A percentile compares a stretch with the other conserved stretches of the same genome.
Evolutionary conservation across 1,140 invertebrate species (phyloP).

Genomic region (Bombus soroeensis): DNA sequence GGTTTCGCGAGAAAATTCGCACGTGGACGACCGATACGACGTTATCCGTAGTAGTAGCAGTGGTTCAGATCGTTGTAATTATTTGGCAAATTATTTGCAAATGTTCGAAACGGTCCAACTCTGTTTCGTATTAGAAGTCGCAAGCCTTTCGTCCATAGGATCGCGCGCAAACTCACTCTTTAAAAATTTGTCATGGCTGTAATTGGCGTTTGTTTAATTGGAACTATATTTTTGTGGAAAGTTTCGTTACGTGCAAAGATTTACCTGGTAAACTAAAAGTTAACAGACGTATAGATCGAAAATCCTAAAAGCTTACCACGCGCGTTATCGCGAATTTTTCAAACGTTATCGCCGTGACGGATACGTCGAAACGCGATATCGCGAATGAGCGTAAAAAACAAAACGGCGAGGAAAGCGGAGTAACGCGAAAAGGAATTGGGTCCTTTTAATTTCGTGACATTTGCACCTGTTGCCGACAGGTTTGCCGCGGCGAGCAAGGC

Average conservation of each 20-base stretch:
- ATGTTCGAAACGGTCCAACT: no score
- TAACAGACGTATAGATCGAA: no score
- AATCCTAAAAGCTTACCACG: no score
- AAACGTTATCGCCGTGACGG: not conserved
- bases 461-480: constrained; percentile 57
- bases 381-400: no score
- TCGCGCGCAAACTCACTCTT: no score
- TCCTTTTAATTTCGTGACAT: constrained; percentile 59
- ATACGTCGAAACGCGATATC: not conserved
- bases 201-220: no score
- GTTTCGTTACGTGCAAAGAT: no score
- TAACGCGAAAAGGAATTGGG: not conserved
- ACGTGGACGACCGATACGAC: not conserved
- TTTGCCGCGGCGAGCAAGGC: not conserved
- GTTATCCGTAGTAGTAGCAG: not conserved
- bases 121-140: rapidly evolving
- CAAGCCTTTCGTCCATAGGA: no score
- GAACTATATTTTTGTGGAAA: not conserved
- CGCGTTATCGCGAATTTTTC: not conserved
- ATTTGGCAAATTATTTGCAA: no score
- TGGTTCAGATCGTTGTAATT: no score
- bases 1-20: constrained; percentile 9
- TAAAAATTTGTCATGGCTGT: no score
- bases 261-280: not conserved
- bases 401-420: not conserved